Base-by-base conservation (phyloP, 2,113 vertebrate species). In the Carassius carassius region DNA sequence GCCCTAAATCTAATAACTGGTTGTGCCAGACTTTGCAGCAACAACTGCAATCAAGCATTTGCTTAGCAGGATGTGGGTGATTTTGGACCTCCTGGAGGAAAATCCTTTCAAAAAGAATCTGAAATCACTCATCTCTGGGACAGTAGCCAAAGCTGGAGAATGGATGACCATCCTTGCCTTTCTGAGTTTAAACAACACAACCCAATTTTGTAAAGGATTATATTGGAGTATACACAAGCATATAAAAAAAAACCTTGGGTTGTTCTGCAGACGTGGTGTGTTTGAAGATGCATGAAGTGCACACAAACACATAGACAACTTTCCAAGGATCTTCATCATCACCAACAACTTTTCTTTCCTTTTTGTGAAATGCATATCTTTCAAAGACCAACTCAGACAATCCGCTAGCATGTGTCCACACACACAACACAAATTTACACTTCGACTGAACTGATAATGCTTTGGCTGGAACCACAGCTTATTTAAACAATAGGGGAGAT, bases 281-380 rank as follows among this genome's bases (percentile, higher is more conserved):
- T 69, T 83, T 62, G 90, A 92, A 92, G 91, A 78, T 47, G 87
- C 93, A 78, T 77, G 85, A 86, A 90, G 84, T 84, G 74, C 84
- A 87, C 89, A 0, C 92, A 93, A 92, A 93, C 76, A 90, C 91
- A 13, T 78, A 19, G 67, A 81, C 81, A 78, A 35, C 91, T 91
- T 83, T 92, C 91, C 86, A 91, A 94, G 93, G 88, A 88, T 92
- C 91, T 58, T 88, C 79, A 58, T 82, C 76, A 73, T 63, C 54
- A 44, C 37, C 60, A 60, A 25, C 73, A 62, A 29, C 58, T 72
- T 63, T 23, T 37, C 21, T n/a, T 60, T 73, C 76, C 51, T 37
- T 25, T 69, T 47, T 37, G 37, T 58, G 44, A 70, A 47, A 32
- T 62, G 65, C 25, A 35, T 72, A n/a, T 69, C 76, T 78, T 58